phyloP scores from a whole-genome alignment of 1,140 invertebrate genomes.

The Brachionus asplanchnoidis region DNA sequence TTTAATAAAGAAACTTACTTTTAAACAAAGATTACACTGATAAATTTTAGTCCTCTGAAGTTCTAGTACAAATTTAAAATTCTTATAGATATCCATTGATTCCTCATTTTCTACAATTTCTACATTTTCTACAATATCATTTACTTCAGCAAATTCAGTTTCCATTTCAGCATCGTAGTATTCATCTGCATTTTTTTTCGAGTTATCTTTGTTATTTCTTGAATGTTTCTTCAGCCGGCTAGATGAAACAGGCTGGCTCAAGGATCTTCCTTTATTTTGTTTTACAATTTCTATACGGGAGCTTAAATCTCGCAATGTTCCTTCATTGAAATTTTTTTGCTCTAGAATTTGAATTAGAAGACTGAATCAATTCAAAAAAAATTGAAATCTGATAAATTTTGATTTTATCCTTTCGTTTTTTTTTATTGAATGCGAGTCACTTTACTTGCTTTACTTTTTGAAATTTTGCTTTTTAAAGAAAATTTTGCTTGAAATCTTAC shows the following conservation, averaged over 20 bases:
- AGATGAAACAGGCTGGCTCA: not conserved
- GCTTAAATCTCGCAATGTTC: not conserved
- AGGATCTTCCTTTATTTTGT: not conserved
- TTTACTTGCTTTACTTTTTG: too few relatives aligned
- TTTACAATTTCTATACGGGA: not conserved
- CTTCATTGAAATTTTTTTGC: not conserved
- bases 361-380: not conserved
- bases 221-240: not conserved
- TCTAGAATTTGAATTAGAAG: not conserved
- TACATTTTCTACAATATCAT: not conserved
- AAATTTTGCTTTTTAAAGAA: too few relatives aligned
- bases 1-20: too few relatives aligned
- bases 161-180: not conserved
- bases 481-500: too few relatives aligned
- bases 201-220: not conserved
- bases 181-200: too few relatives aligned
- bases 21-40: not conserved
- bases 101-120: not conserved
- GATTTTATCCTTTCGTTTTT: not conserved
- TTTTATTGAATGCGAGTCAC: not conserved
- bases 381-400: not conserved
- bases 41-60: not conserved
- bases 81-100: not conserved
- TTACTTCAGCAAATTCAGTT: not conserved
- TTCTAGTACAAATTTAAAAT: too few relatives aligned